Conservation (phyloP, 1,140 invertebrate genomes). For the Drosophila novamexicana region DNA sequence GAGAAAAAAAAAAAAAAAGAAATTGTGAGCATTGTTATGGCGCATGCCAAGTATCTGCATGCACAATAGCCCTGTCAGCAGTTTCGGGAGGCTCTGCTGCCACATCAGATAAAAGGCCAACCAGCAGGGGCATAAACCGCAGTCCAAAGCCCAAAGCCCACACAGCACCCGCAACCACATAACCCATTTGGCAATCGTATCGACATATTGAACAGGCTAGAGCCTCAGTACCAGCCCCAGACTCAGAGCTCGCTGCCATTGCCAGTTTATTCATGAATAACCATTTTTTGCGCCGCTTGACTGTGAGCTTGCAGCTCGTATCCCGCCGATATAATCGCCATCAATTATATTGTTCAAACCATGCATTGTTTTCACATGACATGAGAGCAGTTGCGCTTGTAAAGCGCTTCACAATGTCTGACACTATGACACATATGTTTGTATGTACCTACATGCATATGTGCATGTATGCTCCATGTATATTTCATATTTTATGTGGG, state of each 20-base stretch:
- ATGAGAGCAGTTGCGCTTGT: conserved; percentile 26
- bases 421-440: conserved; percentile 3
- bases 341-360: conserved; percentile 70
- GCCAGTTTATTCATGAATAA: conserved; percentile 20
- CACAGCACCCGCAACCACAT: conserved; percentile 17
- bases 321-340: conserved; percentile 57
- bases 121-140: conserved; percentile 56
- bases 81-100: conserved; percentile 45
- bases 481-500: conserved; percentile 25
- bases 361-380: conserved; percentile 50
- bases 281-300: conserved; percentile 13
- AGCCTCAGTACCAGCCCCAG: neutral
- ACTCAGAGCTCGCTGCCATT: neutral
- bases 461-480: neutral
- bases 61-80: conserved; percentile 67
- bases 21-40: conserved; percentile 18
- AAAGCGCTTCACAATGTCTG: conserved; percentile 21
- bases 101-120: conserved; percentile 56
- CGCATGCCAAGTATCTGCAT: conserved; percentile 37
- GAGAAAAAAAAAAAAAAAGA: conserved; percentile 41
- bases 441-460: neutral
- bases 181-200: conserved; percentile 45
- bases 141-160: conserved; percentile 14
- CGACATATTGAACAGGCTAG: conserved; percentile 63
- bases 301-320: neutral